phyloP scores from a whole-genome alignment of 2,888 invertebrate species.

The Aphodius sticticus region DNA sequence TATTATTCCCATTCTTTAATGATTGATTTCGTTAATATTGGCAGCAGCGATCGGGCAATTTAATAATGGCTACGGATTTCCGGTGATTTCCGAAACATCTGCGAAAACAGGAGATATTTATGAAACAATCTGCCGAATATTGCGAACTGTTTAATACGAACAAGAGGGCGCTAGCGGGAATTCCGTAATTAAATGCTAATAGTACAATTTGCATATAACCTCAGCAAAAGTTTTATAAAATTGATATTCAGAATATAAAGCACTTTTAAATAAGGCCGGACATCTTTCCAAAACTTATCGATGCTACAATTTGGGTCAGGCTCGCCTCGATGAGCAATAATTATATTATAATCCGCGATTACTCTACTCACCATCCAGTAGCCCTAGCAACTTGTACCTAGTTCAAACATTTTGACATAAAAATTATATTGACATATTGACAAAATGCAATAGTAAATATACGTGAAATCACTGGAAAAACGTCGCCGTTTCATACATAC shows the following conservation, averaged over 20 bases:
- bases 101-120: not conserved
- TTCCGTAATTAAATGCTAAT: conserved; percentile 25
- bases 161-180: not conserved
- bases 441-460: too few species aligned
- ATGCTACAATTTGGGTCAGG: not conserved
- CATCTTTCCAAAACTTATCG: conserved; percentile 9
- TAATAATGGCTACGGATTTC: not conserved
- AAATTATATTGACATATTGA: too few species aligned
- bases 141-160: conserved; percentile 14
- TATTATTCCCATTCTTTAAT: too few species aligned
- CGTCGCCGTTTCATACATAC: not conserved
- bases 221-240: conserved; percentile 19
- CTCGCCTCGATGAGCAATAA: not conserved
- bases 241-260: conserved; percentile 21
- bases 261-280: not conserved
- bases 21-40: too few species aligned
- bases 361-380: too few species aligned
- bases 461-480: too few species aligned
- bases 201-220: conserved; percentile 24
- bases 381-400: too few species aligned
- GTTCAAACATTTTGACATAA: too few species aligned
- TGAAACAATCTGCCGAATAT: conserved; percentile 17
- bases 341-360: not conserved
- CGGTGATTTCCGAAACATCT: not conserved
- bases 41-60: not conserved